Evolutionary conservation across 2,888 invertebrate species (phyloP).

Genomic region (Incurvaria masculella): DNA sequence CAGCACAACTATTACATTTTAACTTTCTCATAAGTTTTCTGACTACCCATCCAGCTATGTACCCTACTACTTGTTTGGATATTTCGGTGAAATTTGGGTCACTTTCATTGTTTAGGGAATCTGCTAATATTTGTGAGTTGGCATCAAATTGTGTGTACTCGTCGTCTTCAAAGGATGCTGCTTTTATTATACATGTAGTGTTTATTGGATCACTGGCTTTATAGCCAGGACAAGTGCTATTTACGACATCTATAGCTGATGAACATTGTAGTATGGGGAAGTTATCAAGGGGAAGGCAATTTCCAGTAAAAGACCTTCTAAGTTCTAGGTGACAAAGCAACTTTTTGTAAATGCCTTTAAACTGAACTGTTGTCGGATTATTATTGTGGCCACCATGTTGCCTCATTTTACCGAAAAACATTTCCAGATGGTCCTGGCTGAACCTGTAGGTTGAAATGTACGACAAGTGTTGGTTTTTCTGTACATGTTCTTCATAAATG

Average conservation of each 20-base stretch:
- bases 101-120: not conserved
- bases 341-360: not conserved
- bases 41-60: conserved; percentile 5
- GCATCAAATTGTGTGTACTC: conserved; percentile 2
- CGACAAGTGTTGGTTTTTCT: not conserved
- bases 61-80: conserved; percentile 4
- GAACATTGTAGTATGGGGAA: not conserved
- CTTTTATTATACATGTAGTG: no score
- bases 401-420: not conserved
- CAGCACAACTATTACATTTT: conserved; percentile 8
- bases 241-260: not conserved
- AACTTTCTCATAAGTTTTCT: conserved; percentile 1
- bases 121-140: no score
- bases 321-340: not conserved
- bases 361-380: not conserved
- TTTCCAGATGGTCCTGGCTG: conserved; percentile 13
- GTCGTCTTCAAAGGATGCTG: conserved; percentile 1
- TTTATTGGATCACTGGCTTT: not conserved
- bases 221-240: not conserved
- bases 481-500: not conserved
- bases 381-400: not conserved
- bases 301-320: not conserved
- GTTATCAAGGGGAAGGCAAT: not conserved
- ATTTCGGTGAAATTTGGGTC: not conserved
- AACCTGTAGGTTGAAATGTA: conserved; percentile 8